Percentiles rank a stretch among this genome's conserved stretches.
These are phyloP conservation scores for Dromococcyx pavoninus DNA, from an alignment of 2,797 vertebrate species.

Conservation along the genomic window DNA sequence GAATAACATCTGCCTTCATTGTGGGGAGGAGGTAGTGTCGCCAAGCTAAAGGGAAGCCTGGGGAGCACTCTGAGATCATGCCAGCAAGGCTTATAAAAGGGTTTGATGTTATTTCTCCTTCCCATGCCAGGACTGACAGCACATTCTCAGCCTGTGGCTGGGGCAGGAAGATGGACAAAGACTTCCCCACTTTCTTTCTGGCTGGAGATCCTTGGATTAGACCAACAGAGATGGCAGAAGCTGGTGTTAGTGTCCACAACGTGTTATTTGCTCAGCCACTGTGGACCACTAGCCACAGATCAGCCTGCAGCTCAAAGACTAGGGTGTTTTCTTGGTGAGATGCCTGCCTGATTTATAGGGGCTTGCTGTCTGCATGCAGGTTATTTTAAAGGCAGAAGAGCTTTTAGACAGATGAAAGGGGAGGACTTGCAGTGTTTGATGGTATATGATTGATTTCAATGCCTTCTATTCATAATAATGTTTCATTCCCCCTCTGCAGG, in stretches of 20 bases:
- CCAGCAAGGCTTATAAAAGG: neutral
- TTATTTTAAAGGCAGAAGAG: conserved; percentile 48
- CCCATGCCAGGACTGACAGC: neutral
- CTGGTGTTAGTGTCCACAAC: neutral
- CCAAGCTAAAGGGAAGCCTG: neutral
- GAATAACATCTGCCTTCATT: neutral
- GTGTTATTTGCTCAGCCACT: neutral
- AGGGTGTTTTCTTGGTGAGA: neutral
- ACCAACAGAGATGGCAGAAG: neutral
- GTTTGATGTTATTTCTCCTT: neutral
- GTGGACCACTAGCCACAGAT: neutral
- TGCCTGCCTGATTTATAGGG: neutral
- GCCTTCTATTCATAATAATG: neutral
- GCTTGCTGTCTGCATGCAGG: neutral
- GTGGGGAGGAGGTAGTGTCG: neutral
- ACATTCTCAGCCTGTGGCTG: neutral
- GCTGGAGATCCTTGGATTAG: neutral
- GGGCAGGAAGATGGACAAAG: neutral
- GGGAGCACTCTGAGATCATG: neutral
- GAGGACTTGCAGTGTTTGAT: neutral
- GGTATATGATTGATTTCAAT: neutral
- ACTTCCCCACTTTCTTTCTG: neutral
- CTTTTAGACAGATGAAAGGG: conserved; percentile 2
- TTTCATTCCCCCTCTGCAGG: conserved; percentile 73
- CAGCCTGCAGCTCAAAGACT: neutral